Base-by-base conservation (phyloP, 2,797 vertebrate species). In the Pseudocheirus occidentalis region DNA sequence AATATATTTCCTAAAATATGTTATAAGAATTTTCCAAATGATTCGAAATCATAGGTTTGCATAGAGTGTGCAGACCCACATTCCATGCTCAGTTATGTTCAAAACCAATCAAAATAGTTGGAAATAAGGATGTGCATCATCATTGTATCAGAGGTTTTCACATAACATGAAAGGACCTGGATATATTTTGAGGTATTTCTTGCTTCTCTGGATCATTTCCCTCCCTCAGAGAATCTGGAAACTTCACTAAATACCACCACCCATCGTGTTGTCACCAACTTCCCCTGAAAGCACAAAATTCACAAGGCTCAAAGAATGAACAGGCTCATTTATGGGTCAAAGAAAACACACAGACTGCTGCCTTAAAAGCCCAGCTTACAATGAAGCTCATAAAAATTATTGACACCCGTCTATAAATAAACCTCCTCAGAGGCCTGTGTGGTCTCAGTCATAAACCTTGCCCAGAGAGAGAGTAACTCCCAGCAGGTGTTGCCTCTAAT, bases 11-110 rank as follows among this genome's bases (percentile, higher is more conserved):
- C n/a, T 81, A 46, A 87, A 54, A 54, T 53, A 94, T 0, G 90
- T 10, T 59, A 24, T 87, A 66, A 94, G 93, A 50, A 5, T 81
- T 95, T 28, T 94, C 10, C 90, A 96, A 94, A 91, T 94, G 57
- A 93, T 52, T 52, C 55, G 96, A 73, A 73, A 73, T 4, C 14
- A 66, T 24, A 73, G 66, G 66, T 73, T 73, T 73, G n/a, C 66
- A 21, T 21, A 73, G 62, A 66, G 18, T 3, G 18, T 40, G 1
- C n/a, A 73, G 9, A 73, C n/a, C 66, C n/a, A 73, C n/a, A 40
- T 40, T 21, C 66, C 18, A 40, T 40, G n/a, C n/a, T 73, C n/a
- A 73, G 0, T 73, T 73, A 40, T 40, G 16, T 73, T 73, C 66
- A 40, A 95, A 10, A 73, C 73, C 87, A 95, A 59, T 18, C 90